phyloP scores from a whole-genome alignment of 2,113 vertebrate genomes.

The Columba janthina region DNA sequence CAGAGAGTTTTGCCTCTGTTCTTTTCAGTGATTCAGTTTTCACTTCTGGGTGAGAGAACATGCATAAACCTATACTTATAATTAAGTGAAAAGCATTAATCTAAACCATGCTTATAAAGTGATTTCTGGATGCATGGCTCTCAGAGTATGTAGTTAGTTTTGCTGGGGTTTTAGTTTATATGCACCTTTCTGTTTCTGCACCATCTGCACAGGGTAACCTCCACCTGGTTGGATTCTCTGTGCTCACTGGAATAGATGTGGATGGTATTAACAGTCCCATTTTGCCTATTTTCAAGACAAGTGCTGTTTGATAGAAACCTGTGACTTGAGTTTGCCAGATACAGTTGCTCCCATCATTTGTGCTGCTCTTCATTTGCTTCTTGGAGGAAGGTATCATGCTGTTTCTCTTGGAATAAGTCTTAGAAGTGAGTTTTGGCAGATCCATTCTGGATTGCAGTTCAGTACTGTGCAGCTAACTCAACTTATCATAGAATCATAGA shows the following conservation, averaged over 20 bases:
- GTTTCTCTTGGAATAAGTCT: background rate
- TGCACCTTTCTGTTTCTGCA: background rate
- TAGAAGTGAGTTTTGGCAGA: background rate
- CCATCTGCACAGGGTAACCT: background rate
- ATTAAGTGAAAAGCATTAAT: background rate
- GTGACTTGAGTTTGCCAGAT: background rate
- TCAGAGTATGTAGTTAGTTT: background rate
- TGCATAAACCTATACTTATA: background rate
- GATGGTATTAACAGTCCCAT: background rate
- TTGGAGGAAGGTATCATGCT: background rate
- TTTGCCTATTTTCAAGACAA: background rate
- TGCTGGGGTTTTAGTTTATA: background rate
- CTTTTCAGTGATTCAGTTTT: background rate
- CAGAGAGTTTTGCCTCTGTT: background rate
- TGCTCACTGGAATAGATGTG: background rate
- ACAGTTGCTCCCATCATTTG: background rate
- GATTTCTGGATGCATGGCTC: background rate
- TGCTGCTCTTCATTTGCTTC: background rate
- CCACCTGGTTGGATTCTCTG: background rate
- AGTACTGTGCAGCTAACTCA: background rate
- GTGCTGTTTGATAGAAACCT: background rate
- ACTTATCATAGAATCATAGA: too few species aligned
- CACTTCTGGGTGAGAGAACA: background rate
- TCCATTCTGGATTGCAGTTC: background rate
- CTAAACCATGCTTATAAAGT: background rate